These are phyloP conservation scores for Jaculus jaculus DNA, from an alignment of 2,113 vertebrate genomes.

Conservation along the genomic window DNA sequence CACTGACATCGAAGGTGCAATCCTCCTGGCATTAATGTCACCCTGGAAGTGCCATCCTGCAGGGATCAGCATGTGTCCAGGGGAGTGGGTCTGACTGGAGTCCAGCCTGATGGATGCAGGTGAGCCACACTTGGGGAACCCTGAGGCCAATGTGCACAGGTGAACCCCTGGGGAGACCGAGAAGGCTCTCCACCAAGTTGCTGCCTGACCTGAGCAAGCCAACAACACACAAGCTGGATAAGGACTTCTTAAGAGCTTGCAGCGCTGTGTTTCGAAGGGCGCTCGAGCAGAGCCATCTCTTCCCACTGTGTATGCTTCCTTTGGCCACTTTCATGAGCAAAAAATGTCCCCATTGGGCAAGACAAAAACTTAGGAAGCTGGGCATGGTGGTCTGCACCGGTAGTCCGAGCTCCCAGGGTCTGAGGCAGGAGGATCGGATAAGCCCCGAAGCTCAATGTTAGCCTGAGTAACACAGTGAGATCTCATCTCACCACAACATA, in stretches of 20 bases:
- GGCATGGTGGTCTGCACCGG: background rate
- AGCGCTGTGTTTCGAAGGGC: background rate
- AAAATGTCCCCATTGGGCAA: background rate
- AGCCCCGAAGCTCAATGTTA: background rate
- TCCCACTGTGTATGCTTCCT: background rate
- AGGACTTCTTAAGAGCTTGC: background rate
- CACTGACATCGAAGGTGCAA: background rate
- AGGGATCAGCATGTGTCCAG: no score
- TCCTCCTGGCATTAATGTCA: background rate
- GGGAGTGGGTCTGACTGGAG: background rate
- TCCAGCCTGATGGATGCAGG: background rate
- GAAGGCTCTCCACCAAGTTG: background rate
- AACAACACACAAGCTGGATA: background rate
- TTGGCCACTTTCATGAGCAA: background rate
- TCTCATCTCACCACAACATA: background rate
- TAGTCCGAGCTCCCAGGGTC: background rate
- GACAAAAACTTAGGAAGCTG: background rate
- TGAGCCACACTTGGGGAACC: background rate
- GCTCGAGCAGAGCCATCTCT: background rate
- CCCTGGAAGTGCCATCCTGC: background rate
- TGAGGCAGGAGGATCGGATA: background rate
- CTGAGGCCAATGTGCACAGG: background rate
- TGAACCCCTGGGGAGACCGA: accelerated
- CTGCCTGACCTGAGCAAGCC: background rate
- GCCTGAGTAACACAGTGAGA: background rate